phyloP scores from a whole-genome alignment of 2,888 invertebrate genomes.

The Zygaena filipendulae region DNA sequence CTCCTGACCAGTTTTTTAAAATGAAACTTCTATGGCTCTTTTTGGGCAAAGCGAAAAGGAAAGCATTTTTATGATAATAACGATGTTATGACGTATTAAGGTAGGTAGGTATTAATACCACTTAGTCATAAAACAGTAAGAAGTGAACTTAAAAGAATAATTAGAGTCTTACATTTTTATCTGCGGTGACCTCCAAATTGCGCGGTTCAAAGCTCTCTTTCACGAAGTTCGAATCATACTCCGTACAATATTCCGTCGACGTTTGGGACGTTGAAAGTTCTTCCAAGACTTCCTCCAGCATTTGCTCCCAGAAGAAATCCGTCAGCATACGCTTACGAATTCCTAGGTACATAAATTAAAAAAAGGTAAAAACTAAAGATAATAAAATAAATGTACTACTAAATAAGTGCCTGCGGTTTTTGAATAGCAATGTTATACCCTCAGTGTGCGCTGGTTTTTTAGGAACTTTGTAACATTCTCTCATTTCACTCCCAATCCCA shows the following conservation, averaged over 20 bases:
- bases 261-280: constrained; percentile 44
- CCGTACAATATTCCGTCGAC: constrained; percentile 46
- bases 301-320: constrained; percentile 61
- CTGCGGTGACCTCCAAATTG: constrained; percentile 39
- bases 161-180: constrained; percentile 50
- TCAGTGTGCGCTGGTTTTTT: constrained; percentile 29
- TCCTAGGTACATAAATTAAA: constrained; percentile 34
- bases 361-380: not conserved
- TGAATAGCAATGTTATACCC: constrained; percentile 24
- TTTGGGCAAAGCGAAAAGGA: too few relatives aligned
- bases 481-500: constrained; percentile 49
- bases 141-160: too few relatives aligned
- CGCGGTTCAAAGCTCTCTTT: constrained; percentile 47
- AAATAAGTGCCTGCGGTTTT: too few relatives aligned
- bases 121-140: too few relatives aligned
- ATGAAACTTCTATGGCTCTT: too few relatives aligned
- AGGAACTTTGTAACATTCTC: constrained; percentile 32
- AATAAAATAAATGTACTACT: too few relatives aligned
- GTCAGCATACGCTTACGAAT: constrained; percentile 51
- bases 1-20: too few relatives aligned
- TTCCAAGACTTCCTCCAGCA: constrained; percentile 59
- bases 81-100: too few relatives aligned
- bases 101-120: too few relatives aligned
- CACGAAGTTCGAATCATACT: constrained; percentile 49
- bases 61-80: too few relatives aligned